Conservation (phyloP, 2,113 vertebrate genomes). For the Maccullochella peelii region DNA sequence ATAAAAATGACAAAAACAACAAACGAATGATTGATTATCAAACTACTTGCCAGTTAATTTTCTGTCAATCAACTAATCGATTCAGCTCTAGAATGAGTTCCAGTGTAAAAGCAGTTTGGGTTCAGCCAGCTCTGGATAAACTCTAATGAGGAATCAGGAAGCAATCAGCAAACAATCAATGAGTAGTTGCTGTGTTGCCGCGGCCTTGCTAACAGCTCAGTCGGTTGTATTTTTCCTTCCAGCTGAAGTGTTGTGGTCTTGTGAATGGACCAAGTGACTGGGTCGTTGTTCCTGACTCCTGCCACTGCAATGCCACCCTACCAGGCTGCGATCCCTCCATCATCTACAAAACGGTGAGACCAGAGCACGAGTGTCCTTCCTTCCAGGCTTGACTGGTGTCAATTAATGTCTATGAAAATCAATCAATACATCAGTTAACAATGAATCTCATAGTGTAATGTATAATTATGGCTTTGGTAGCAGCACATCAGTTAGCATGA, state of each 20-base stretch:
- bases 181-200: too few species aligned
- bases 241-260: conserved; percentile 79
- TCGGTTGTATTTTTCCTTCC: neutral
- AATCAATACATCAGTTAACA: neutral
- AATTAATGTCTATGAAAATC: neutral
- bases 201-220: neutral
- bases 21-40: too few species aligned
- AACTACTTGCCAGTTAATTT: too few species aligned
- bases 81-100: too few species aligned
- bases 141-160: too few species aligned
- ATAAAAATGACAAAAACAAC: neutral
- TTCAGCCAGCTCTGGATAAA: too few species aligned
- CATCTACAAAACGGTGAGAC: conserved; percentile 52
- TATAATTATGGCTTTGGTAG: too few species aligned
- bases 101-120: too few species aligned
- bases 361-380: neutral
- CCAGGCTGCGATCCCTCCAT: neutral
- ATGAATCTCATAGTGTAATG: too few species aligned
- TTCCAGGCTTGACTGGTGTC: neutral
- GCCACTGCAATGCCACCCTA: conserved; percentile 48
- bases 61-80: too few species aligned
- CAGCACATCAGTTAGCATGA: neutral
- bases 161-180: too few species aligned
- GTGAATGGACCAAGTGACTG: conserved; percentile 59
- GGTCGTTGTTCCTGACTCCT: conserved; percentile 35